These are phyloP conservation scores for Dryobates pubescens DNA, from an alignment of 2,797 vertebrate genomes.

Conservation along the genomic window DNA sequence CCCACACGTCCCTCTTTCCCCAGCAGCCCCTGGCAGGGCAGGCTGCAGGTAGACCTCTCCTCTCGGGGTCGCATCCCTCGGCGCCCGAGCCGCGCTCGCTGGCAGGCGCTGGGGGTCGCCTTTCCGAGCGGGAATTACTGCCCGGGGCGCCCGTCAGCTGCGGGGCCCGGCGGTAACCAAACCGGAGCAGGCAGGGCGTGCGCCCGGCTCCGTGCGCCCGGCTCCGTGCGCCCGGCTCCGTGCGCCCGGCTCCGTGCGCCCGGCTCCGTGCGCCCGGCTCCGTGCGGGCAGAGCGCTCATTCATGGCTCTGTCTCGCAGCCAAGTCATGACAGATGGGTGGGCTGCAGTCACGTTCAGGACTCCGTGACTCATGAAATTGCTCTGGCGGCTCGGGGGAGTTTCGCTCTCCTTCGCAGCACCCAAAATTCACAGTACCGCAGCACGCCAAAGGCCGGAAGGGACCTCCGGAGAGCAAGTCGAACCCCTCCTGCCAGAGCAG, in stretches of 20 bases:
- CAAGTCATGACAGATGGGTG: conserved; percentile 45
- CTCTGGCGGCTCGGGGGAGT: background rate
- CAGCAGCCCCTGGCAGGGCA: background rate
- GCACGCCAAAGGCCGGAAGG: too few species aligned
- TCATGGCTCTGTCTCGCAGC: conserved; percentile 40
- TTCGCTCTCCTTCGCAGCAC: background rate
- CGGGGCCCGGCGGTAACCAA: conserved; percentile 15
- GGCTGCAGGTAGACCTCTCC: background rate
- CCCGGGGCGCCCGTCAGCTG: conserved; percentile 21
- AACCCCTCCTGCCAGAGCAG: too few species aligned
- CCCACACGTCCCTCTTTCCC: background rate
- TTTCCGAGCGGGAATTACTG: conserved; percentile 45
- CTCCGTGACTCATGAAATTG: background rate
- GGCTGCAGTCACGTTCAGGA: conserved; percentile 28
- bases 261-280: conserved; percentile 10
- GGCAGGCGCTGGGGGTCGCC: background rate
- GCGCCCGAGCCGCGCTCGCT: background rate
- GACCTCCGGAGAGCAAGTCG: too few species aligned
- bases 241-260: background rate
- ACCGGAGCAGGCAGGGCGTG: conserved; percentile 20
- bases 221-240: conserved; percentile 13
- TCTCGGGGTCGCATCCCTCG: background rate
- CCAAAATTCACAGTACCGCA: background rate
- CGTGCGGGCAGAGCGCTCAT: conserved; percentile 40
- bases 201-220: conserved; percentile 20